phyloP scores from a whole-genome alignment of 1,140 invertebrate species.

The Oedothorax gibbosus region DNA sequence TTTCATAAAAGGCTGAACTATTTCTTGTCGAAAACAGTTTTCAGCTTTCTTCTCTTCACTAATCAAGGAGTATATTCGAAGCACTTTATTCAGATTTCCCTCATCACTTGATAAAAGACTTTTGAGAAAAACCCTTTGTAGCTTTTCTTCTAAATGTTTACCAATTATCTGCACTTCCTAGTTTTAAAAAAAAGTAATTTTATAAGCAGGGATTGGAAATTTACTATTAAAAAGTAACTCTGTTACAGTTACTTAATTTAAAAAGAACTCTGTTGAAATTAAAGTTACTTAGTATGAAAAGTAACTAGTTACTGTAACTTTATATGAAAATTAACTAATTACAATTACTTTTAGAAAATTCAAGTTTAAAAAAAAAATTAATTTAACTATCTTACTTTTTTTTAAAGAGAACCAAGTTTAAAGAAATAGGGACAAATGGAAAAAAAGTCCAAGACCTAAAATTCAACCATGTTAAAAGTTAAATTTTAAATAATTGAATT shows the following conservation, averaged over 20 bases:
- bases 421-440: no score
- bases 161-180: background rate
- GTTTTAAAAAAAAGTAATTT: background rate
- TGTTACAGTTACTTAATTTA: no score
- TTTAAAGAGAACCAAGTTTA: no score
- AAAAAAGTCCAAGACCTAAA: no score
- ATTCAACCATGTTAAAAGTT: no score
- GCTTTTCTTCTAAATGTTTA: background rate
- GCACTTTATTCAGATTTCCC: constrained; percentile 23
- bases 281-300: background rate
- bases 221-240: background rate
- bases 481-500: no score
- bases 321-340: no score
- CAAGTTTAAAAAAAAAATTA: no score
- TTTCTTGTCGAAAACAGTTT: constrained; percentile 76
- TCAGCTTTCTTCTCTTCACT: constrained; percentile 78
- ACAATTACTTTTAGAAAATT: no score
- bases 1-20: constrained; percentile 79
- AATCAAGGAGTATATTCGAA: constrained; percentile 69
- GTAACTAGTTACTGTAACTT: no score
- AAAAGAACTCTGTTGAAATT: no score
- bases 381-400: no score
- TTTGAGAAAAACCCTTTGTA: constrained; percentile 31
- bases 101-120: constrained; percentile 4
- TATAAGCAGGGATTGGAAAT: background rate